A percentile compares a stretch with the other conserved stretches of the same genome.
Conservation (phyloP, 2,888 invertebrate species). For the Sarcophaga carnaria region DNA sequence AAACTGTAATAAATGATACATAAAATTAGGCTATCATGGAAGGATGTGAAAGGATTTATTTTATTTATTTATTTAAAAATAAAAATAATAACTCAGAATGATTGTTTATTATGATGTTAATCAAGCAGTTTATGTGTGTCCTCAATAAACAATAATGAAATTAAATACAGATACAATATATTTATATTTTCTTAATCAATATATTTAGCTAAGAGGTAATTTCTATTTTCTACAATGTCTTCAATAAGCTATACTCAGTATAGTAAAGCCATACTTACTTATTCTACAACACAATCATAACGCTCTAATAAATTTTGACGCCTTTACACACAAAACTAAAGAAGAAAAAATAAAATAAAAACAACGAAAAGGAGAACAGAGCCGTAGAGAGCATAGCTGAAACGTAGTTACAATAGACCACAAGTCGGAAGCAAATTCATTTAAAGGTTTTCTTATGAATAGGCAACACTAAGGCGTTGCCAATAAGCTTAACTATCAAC, state of each 20-base stretch:
- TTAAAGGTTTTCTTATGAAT: constrained; percentile 68
- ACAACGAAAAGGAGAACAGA: constrained; percentile 40
- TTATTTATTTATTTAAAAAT: too few relatives aligned
- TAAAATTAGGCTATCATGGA: neutral
- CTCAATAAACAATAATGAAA: constrained; percentile 59
- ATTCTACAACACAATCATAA: constrained; percentile 66
- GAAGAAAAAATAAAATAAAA: constrained; percentile 25
- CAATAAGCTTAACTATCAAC: constrained; percentile 72
- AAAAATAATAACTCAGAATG: neutral
- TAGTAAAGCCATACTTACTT: neutral
- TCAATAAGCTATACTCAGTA: constrained; percentile 70
- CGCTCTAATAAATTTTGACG: constrained; percentile 77
- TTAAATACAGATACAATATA: constrained; percentile 45
- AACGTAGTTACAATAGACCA: constrained; percentile 47
- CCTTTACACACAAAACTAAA: constrained; percentile 70
- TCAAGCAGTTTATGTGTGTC: constrained; percentile 60
- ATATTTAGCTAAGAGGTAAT: constrained; percentile 65
- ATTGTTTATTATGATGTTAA: constrained; percentile 23
- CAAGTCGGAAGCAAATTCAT: constrained; percentile 71
- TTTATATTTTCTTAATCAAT: constrained; percentile 59
- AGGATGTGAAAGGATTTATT: too few relatives aligned
- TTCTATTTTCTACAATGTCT: constrained; percentile 55
- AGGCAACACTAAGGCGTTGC: constrained; percentile 68
- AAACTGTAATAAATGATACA: constrained; percentile 82
- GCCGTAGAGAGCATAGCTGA: constrained; percentile 18